Percentiles rank a stretch among this genome's conserved stretches.
phyloP scores from a whole-genome alignment of 2,113 vertebrate species.

The Marcusenius ussheri region DNA sequence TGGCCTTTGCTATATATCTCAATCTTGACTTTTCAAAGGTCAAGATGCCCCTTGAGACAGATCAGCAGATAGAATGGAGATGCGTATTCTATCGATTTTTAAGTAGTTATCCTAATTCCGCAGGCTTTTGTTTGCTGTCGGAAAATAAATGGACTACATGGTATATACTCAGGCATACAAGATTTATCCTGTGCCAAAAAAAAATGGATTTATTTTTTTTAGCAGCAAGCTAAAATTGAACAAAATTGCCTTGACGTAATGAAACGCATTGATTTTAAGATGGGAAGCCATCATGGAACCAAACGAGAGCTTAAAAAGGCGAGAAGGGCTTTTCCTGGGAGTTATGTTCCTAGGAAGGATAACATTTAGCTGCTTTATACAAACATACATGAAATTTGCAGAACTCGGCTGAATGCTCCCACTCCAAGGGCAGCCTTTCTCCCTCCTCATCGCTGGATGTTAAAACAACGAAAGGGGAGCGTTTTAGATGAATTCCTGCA shows the following conservation, averaged over 20 bases:
- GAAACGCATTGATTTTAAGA: background rate
- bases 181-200: background rate
- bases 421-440: background rate
- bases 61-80: constrained; percentile 2
- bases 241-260: background rate
- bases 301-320: background rate
- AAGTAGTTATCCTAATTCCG: background rate
- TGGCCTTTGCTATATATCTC: background rate
- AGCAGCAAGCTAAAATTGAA: background rate
- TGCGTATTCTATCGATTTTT: background rate
- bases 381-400: background rate
- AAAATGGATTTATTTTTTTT: background rate
- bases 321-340: background rate
- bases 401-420: background rate
- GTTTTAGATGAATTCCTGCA: background rate
- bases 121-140: background rate
- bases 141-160: background rate
- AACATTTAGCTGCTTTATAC: background rate
- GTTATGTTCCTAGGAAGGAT: background rate
- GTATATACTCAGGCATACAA: background rate
- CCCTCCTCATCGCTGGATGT: background rate
- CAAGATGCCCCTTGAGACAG: background rate
- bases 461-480: background rate
- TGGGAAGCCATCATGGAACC: background rate
- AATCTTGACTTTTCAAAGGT: background rate